These are phyloP conservation scores for Mythimna lalbum DNA, from an alignment of 2,888 invertebrate species.

Conservation along the genomic window DNA sequence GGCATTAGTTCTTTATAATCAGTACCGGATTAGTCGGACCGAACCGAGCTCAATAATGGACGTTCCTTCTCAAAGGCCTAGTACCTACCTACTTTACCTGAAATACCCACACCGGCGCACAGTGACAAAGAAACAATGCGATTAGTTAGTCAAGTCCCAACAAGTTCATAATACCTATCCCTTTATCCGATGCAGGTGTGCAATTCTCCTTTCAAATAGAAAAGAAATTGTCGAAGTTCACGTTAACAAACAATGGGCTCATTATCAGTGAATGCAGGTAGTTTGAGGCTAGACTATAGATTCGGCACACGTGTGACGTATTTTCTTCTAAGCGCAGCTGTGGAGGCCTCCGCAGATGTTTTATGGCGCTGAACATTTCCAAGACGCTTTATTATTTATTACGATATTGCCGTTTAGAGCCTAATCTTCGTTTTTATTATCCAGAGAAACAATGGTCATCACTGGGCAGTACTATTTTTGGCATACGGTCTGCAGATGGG, in stretches of 20 bases:
- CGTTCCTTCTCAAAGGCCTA: slow-evolving; percentile 33
- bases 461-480: slow-evolving; percentile 83
- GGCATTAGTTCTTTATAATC: background rate
- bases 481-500: slow-evolving; percentile 87
- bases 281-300: slow-evolving; percentile 75
- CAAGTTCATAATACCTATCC: slow-evolving; percentile 56
- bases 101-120: slow-evolving; percentile 16
- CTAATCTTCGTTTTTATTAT: slow-evolving; percentile 89
- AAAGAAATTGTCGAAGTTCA: slow-evolving; percentile 42
- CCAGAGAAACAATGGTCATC: slow-evolving; percentile 88
- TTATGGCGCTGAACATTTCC: slow-evolving; percentile 89
- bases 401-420: slow-evolving; percentile 89
- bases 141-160: slow-evolving; percentile 44
- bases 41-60: slow-evolving; percentile 13
- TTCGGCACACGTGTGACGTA: slow-evolving; percentile 87
- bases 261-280: slow-evolving; percentile 81
- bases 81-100: slow-evolving; percentile 6
- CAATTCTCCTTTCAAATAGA: slow-evolving; percentile 64
- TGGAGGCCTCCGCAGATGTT: slow-evolving; percentile 88
- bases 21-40: slow-evolving; percentile 29
- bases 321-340: slow-evolving; percentile 88
- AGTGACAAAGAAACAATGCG: slow-evolving; percentile 32
- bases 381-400: slow-evolving; percentile 89
- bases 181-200: slow-evolving; percentile 78
- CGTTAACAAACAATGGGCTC: slow-evolving; percentile 64